phyloP scores from a whole-genome alignment of 1,140 invertebrate genomes.

The Drosophila pectinifera region DNA sequence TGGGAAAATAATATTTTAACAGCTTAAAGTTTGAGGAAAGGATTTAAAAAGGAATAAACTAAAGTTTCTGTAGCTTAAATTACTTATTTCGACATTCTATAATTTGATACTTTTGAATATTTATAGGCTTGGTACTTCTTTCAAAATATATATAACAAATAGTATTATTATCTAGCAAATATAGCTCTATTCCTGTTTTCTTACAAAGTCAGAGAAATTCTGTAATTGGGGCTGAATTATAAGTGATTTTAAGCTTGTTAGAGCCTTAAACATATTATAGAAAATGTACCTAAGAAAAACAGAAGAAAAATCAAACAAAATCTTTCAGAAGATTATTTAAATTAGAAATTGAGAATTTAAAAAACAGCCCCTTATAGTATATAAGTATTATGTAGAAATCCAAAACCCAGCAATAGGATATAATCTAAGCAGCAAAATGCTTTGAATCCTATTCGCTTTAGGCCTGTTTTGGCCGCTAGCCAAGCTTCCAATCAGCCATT shows the following conservation, averaged over 20 bases:
- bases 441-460: not conserved
- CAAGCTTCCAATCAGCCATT: slow-evolving; percentile 26
- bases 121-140: not conserved
- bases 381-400: not conserved
- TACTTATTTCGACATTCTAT: not conserved
- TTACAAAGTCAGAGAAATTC: too few relatives aligned
- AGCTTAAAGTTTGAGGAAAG: not conserved
- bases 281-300: not conserved
- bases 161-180: not conserved
- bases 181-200: too few relatives aligned
- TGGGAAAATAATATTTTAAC: not conserved
- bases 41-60: not conserved
- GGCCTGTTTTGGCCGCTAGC: slow-evolving; percentile 26
- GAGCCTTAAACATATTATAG: not conserved
- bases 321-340: too few relatives aligned
- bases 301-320: not conserved
- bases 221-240: too few relatives aligned
- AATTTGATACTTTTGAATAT: too few relatives aligned
- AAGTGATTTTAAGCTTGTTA: too few relatives aligned
- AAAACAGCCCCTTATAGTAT: not conserved
- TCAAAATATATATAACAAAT: not conserved
- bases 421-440: slow-evolving; percentile 14
- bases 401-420: not conserved
- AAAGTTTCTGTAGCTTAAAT: not conserved
- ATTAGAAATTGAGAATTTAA: too few relatives aligned